Evolutionary conservation across 2,113 vertebrate genomes (phyloP).

Genomic region (Phasianus colchicus): DNA sequence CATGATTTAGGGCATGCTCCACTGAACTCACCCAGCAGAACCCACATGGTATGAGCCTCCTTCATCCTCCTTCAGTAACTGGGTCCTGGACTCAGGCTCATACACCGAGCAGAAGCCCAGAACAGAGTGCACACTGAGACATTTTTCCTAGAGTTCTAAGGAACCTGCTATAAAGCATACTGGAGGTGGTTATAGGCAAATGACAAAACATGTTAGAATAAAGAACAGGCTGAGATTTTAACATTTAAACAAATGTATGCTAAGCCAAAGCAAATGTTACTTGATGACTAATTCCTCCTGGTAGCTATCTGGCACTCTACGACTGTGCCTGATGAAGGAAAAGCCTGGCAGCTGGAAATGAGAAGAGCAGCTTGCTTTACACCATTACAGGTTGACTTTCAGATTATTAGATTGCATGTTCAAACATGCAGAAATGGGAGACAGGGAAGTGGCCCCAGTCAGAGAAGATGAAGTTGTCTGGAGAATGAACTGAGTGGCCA

Average conservation of each 20-base stretch:
- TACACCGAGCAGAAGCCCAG: not conserved
- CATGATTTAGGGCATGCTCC: not conserved
- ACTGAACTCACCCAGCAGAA: not conserved
- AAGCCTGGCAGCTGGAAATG: not conserved
- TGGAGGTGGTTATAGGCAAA: not conserved
- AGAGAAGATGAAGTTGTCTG: not conserved
- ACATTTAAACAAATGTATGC: not conserved
- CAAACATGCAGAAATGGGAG: not conserved
- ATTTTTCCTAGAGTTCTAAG: not conserved
- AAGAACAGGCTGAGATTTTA: not conserved
- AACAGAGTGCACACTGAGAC: accelerated
- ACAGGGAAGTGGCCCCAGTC: not conserved
- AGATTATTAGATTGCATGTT: not conserved
- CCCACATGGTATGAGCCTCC: accelerated
- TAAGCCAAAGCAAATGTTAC: not conserved
- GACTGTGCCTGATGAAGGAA: not conserved
- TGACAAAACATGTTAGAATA: not conserved
- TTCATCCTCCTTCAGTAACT: not conserved
- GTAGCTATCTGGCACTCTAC: not conserved
- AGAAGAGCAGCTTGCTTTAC: not conserved
- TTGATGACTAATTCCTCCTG: not conserved
- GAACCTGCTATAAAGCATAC: not conserved
- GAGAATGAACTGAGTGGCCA: not conserved
- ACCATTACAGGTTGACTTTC: not conserved
- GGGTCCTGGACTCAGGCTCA: not conserved